These are phyloP conservation scores for Carcharodon carcharias DNA, from an alignment of 2,797 vertebrate genomes.

Conservation along the genomic window DNA sequence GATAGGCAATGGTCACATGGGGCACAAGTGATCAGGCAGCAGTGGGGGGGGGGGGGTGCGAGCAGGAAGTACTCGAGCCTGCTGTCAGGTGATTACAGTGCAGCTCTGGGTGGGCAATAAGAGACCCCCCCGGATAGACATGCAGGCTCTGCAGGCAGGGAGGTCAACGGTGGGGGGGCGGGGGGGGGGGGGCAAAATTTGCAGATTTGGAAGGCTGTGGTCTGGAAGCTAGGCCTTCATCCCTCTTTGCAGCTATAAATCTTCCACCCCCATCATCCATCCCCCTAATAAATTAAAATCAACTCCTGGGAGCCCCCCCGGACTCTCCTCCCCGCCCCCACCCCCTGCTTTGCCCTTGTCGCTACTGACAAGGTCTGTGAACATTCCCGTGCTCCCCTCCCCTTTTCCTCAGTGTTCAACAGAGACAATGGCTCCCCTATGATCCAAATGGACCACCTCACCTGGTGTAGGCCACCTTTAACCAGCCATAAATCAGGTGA, in stretches of 20 bases:
- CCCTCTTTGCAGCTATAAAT: no score
- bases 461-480: neutral
- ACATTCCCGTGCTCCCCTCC: neutral
- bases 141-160: neutral
- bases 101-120: neutral
- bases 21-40: no score
- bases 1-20: neutral
- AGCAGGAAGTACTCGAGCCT: neutral
- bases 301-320: no score
- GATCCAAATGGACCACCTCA: neutral
- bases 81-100: neutral
- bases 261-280: no score
- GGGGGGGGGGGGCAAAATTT: no score
- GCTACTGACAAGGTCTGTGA: neutral
- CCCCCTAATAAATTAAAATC: no score
- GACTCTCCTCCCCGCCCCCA: no score
- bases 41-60: no score
- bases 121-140: no score
- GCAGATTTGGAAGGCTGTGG: no score
- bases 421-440: neutral
- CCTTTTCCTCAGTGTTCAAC: neutral
- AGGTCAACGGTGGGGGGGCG: neutral
- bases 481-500: neutral
- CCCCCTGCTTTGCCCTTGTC: neutral
- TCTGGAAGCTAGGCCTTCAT: no score